Evolutionary conservation across 37 sponge, comb jelly and placozoan species (phyloP).

Genomic region (Halisarca cf. caerulea): DNA sequence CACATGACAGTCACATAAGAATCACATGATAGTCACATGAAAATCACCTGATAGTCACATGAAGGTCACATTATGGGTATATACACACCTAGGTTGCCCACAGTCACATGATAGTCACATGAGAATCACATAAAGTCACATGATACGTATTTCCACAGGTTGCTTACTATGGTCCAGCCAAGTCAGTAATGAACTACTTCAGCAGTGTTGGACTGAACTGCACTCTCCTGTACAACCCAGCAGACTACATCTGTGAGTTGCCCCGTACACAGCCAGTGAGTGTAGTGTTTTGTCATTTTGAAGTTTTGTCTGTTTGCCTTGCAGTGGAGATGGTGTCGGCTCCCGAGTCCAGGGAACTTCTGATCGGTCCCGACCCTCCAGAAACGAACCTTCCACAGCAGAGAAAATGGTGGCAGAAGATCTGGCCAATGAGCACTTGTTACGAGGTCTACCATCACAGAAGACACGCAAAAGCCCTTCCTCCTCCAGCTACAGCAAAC

Average conservation of each 20-base stretch:
- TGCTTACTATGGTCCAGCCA: conserved; percentile 76
- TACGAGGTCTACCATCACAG: not conserved
- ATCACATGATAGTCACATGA: not conserved
- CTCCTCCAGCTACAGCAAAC: too few relatives aligned
- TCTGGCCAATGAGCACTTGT: not conserved
- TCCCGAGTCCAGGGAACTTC: conserved; percentile 31
- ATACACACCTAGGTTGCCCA: not conserved
- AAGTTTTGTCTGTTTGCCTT: conserved; percentile 9
- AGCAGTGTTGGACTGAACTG: conserved; percentile 60
- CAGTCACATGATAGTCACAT: not conserved
- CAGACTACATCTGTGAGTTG: conserved; percentile 75
- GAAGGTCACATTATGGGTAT: not conserved
- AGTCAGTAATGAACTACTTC: conserved; percentile 51
- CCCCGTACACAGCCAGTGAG: not conserved
- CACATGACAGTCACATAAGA: too few relatives aligned
- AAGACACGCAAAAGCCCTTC: too few relatives aligned
- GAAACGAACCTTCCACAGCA: not conserved
- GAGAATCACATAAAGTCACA: not conserved
- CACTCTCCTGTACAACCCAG: conserved; percentile 81
- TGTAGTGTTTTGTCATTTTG: not conserved
- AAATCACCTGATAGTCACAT: not conserved
- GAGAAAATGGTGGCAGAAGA: not conserved
- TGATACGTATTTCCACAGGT: conserved; percentile 44
- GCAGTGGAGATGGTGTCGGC: conserved; percentile 72
- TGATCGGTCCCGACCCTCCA: conserved; percentile 61